Conservation (phyloP, 2,888 invertebrate species). For the Caenorhabditis drosophilae region DNA sequence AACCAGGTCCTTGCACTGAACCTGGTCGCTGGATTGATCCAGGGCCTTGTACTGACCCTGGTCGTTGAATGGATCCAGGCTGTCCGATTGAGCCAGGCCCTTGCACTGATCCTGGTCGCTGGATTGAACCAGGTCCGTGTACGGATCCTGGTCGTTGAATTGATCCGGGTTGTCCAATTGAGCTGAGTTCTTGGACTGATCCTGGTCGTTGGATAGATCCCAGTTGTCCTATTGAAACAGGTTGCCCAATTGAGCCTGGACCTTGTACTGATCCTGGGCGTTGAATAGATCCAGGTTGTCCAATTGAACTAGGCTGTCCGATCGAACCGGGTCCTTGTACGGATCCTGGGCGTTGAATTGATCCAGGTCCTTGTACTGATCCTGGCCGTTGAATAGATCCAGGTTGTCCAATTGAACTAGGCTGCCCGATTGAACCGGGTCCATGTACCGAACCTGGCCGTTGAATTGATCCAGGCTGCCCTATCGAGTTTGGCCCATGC, state of each 20-base stretch:
- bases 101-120: not conserved
- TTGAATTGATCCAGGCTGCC: constrained; percentile 21
- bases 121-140: constrained; percentile 8
- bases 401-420: not conserved
- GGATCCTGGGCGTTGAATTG: constrained; percentile 14
- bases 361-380: constrained; percentile 9
- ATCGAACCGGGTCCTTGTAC: not conserved
- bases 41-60: constrained; percentile 17
- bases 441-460: constrained; percentile 8
- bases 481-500: too few relatives aligned
- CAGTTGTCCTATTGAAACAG: constrained; percentile 2
- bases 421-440: not conserved
- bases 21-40: not conserved
- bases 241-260: constrained; percentile 6
- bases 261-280: not conserved
- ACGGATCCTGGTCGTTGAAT: constrained; percentile 11
- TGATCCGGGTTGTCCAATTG: too few relatives aligned
- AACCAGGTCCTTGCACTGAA: not conserved
- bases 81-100: not conserved
- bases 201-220: not conserved
- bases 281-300: constrained; percentile 7
- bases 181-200: not conserved
- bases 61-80: not conserved
- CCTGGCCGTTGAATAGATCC: not conserved
- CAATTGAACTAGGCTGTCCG: constrained; percentile 1